phyloP scores from a whole-genome alignment of 2,113 vertebrate genomes.

The Macrotis lagotis region DNA sequence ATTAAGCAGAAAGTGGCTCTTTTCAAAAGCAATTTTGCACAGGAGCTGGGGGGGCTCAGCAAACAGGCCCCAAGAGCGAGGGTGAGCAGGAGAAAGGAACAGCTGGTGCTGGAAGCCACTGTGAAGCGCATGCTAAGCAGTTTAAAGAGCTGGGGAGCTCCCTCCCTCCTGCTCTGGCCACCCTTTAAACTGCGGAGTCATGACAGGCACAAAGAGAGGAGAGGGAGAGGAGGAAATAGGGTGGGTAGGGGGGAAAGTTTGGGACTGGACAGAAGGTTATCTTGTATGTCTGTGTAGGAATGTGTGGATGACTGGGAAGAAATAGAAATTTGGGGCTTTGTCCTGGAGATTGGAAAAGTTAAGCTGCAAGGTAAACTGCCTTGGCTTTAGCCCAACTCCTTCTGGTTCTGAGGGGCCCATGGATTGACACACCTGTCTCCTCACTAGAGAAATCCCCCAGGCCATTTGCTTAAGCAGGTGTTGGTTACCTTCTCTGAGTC shows the following conservation, averaged over 20 bases:
- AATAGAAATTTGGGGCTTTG: not conserved
- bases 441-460: not conserved
- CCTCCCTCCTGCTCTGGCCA: constrained; percentile 72
- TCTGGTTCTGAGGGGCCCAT: not conserved
- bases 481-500: not conserved
- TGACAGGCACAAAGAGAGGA: constrained; percentile 63
- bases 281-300: not conserved
- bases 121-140: constrained; percentile 90
- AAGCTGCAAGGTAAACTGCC: not conserved
- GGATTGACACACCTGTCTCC: not conserved
- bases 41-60: constrained; percentile 87
- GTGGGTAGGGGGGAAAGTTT: constrained; percentile 37
- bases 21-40: constrained; percentile 93
- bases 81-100: constrained; percentile 86
- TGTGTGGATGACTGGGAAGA: not conserved
- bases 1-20: constrained; percentile 91
- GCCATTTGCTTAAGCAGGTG: not conserved
- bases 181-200: constrained; percentile 70
- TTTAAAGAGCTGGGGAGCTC: constrained; percentile 85
- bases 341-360: not conserved
- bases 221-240: not conserved
- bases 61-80: constrained; percentile 86
- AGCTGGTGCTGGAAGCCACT: constrained; percentile 90
- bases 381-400: not conserved
- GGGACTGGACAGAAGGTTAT: not conserved